Evolutionary conservation across 2,797 vertebrate species (phyloP), one percentile per base, ranked within the genome.

Genomic region (Artibeus jamaicensis): DNA sequence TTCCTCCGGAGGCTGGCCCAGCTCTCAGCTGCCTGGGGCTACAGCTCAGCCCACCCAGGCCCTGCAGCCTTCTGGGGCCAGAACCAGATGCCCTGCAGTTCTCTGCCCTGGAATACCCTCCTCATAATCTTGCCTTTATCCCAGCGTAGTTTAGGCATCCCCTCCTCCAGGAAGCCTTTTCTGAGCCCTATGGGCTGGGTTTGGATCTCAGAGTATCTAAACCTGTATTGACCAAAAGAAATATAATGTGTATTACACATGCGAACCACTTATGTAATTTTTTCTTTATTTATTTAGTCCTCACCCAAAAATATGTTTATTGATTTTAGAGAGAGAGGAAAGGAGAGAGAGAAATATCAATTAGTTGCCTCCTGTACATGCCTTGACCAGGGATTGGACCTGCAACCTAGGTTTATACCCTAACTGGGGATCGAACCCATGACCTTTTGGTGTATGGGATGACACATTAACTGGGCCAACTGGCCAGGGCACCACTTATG

Each of bases 1-100:
- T 95, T 95, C 96, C 92, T 94, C 91, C 48, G 6, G 44, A 62
- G 82, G 89, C 89, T 88, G 86, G 89, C 92, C 39, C 44, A 74
- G 78, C 55, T 83, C 48, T 95, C 55, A 67, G 55, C 89, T 89
- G 77, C 86, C 88, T 92, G 73, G 78, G 83, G 78, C 67, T 86
- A 11, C 55, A 59, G 39, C 76, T 96, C 79, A 95, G 59, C 92
- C 90, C 88, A 74, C 85, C 96, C 93, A 91, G 86, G 86, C 62
- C 89, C 62, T 77, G 48, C 11, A 79, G 14, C 79, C 78, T 39
- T 86, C 74, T 78, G 57, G 68, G 62, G 19, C 68, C 32, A 26
- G 44, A 95, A 84, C 93, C 83, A 84, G 86, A 76, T 79, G 74
- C 86, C 88, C 89, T 68, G 44, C 12, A 1, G 55, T 74, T 88